These are phyloP conservation scores for Acinonyx jubatus DNA, from an alignment of 2,113 vertebrate genomes.

Conservation along the genomic window DNA sequence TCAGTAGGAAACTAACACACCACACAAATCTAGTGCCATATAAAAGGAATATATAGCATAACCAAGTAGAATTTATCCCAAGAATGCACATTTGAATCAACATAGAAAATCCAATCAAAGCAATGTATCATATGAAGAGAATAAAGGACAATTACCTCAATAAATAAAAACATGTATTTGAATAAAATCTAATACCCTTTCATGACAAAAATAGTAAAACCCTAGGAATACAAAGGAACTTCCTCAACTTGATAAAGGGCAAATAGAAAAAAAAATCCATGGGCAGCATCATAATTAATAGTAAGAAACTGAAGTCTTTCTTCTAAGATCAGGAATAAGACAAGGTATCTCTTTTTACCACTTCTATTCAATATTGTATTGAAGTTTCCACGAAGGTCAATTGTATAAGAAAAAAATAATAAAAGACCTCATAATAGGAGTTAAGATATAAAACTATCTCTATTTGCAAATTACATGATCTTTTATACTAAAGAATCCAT, in stretches of 20 bases:
- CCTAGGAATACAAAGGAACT: not conserved
- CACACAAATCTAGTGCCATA: not conserved
- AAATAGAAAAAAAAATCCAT: not conserved
- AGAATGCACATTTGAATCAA: not conserved
- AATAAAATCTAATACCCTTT: not conserved
- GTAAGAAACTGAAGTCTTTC: not conserved
- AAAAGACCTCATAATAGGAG: not conserved
- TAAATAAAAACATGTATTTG: not conserved
- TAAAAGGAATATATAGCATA: not conserved
- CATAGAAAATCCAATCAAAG: not conserved
- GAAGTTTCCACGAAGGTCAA: not conserved
- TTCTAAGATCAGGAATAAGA: not conserved
- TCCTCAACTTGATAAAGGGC: no score
- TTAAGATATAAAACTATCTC: not conserved
- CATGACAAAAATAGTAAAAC: not conserved
- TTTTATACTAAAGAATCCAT: not conserved
- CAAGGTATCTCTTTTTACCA: not conserved
- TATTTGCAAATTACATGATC: not conserved
- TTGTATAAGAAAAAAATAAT: not conserved
- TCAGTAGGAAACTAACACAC: not conserved
- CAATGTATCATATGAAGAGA: not conserved
- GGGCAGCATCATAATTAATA: not conserved
- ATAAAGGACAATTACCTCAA: not conserved
- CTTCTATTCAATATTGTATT: not conserved
- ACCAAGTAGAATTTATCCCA: not conserved